phyloP scores from a whole-genome alignment of 2,797 vertebrate species.

The Gorsachius magnificus region DNA sequence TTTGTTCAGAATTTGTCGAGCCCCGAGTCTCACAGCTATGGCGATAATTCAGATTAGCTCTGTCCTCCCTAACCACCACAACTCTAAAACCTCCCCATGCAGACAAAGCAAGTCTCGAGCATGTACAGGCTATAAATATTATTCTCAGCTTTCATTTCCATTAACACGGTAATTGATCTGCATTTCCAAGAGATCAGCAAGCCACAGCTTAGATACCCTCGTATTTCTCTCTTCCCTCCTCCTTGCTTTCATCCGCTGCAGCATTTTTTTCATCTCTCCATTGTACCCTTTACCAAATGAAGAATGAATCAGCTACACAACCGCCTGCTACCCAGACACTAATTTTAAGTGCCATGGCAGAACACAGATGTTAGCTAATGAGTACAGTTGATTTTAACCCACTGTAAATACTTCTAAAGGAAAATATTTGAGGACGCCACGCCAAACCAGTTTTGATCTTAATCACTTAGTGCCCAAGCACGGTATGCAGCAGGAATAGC shows the following conservation, averaged over 20 bases:
- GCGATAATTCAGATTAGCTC: rapidly evolving
- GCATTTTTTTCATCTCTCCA: neutral
- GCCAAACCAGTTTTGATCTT: neutral
- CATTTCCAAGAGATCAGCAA: neutral
- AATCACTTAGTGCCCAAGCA: neutral
- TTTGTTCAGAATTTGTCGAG: neutral
- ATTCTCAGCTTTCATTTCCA: neutral
- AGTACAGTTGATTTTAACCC: neutral
- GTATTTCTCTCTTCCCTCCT: neutral
- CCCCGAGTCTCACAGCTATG: rapidly evolving
- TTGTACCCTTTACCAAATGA: neutral
- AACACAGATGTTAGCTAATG: neutral
- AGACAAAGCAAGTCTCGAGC: neutral
- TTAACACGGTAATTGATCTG: neutral
- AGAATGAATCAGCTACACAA: neutral
- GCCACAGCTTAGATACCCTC: neutral
- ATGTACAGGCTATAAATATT: neutral
- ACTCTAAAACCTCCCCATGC: neutral
- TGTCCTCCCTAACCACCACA: rapidly evolving
- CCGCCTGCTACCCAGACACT: neutral
- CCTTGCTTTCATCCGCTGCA: neutral
- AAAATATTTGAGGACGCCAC: neutral
- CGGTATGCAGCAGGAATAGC: neutral
- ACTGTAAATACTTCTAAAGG: neutral
- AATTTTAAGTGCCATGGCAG: neutral